Evolutionary conservation across 2,888 invertebrate genomes (phyloP), one percentile per base, ranked within the genome.

Genomic region (Mechanitis mazaeus): DNA sequence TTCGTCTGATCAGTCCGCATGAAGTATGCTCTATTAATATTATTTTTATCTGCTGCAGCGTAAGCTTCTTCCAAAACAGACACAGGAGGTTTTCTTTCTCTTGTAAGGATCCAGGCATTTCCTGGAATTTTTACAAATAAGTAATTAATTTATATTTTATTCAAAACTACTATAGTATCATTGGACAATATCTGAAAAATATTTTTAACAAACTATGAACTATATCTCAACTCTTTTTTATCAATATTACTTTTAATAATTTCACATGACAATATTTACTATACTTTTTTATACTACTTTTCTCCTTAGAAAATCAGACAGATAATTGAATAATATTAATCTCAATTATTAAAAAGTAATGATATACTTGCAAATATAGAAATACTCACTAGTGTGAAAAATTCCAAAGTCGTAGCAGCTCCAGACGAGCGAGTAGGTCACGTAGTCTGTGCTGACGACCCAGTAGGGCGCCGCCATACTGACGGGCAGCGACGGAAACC

Each of bases 371-470:
- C 6, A 20, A 6, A 20, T 47, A 54, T 33, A 3, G 35, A 4
- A 42, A 35, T 54, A 63, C 61, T 85, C 70, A 92, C 92, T 79
- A 63, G 91, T 85, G 71, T 92, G 92, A 63, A 93, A 80, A 20
- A 92, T 69, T 56, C 91, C 91, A 59, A 92, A 78, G 59, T 86
- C 84, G 54, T 81, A 83, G 70, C 90, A 91, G 67, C 94, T 93
- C 94, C 94, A 95, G 45, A 95, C 90, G 0, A 95, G 93, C 0
- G 95, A 92, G 71, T 92, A 95, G 66, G 81, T 91, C 47, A 93
- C 92, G 74, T 95, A 95, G 80, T 95, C 95, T 0, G 94, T 94
- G 64, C 94, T 94, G 59, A 95, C 87, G 28, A 95, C 92, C 87
- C 87, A 87, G 73, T 90, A 91, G 0, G 90, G 90, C 0, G 88